These are phyloP conservation scores for Plemyria rubiginata DNA, from an alignment of 2,888 invertebrate species.

Conservation along the genomic window DNA sequence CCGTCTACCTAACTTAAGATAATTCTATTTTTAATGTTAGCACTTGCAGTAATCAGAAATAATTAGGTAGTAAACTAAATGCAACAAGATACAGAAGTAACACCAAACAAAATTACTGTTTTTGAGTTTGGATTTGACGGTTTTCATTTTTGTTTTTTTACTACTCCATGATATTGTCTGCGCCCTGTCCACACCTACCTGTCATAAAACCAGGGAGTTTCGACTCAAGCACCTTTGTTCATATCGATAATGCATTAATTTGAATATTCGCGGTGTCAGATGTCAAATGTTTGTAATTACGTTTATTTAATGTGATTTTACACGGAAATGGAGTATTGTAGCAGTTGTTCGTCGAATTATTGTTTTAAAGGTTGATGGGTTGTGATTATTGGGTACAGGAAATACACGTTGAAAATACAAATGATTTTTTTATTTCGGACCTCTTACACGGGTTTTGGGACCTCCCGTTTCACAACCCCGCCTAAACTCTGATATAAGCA, in stretches of 20 bases:
- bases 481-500: too few relatives aligned
- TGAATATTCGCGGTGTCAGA: constrained; percentile 85
- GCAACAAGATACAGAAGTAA: too few relatives aligned
- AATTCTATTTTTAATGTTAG: too few relatives aligned
- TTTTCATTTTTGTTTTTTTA: not conserved
- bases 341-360: constrained; percentile 36
- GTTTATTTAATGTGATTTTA: constrained; percentile 65
- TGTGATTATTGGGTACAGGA: constrained; percentile 15
- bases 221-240: constrained; percentile 73
- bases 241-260: constrained; percentile 84
- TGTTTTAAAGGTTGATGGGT: constrained; percentile 26
- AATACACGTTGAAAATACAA: not conserved
- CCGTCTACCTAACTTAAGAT: too few relatives aligned
- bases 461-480: too few relatives aligned
- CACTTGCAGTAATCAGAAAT: too few relatives aligned
- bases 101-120: too few relatives aligned
- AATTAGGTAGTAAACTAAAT: too few relatives aligned
- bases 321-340: constrained; percentile 56
- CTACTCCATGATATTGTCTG: constrained; percentile 24
- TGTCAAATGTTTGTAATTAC: constrained; percentile 84
- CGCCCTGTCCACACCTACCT: constrained; percentile 24
- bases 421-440: too few relatives aligned
- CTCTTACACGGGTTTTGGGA: too few relatives aligned
- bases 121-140: too few relatives aligned
- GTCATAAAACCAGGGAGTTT: constrained; percentile 55